Percentiles rank a stretch among this genome's conserved stretches.
phyloP scores from a whole-genome alignment of 2,113 vertebrate species.

The Bubalus kerabau region DNA sequence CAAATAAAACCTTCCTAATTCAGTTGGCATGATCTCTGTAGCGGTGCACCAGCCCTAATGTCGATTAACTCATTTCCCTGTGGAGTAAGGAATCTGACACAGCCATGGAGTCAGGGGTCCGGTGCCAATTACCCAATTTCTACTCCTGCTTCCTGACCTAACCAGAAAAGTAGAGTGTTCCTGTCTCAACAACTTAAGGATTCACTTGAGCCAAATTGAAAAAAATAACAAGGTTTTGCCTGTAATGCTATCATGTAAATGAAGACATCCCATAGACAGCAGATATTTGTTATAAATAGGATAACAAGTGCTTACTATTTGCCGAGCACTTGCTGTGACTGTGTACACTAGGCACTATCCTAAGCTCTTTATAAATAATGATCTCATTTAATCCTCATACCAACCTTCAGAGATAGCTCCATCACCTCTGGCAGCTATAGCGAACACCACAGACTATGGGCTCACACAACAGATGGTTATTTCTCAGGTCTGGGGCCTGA shows the following conservation, averaged over 20 bases:
- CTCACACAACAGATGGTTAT: neutral
- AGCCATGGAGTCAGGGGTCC: neutral
- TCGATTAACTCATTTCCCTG: neutral
- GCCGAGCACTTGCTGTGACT: neutral
- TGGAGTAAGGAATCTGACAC: neutral
- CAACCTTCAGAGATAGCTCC: neutral
- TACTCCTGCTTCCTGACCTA: neutral
- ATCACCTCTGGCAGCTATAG: neutral
- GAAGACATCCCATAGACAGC: neutral
- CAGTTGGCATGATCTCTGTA: neutral
- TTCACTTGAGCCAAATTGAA: neutral
- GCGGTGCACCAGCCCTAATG: neutral
- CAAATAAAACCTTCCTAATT: neutral
- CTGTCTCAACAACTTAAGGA: neutral
- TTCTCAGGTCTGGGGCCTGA: neutral
- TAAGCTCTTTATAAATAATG: neutral
- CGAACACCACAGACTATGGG: neutral
- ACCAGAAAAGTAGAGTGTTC: neutral
- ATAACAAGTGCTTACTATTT: neutral
- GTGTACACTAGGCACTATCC: neutral
- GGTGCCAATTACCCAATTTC: neutral
- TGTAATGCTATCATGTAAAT: neutral
- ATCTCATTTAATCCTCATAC: neutral
- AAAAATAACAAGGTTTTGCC: neutral
- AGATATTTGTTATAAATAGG: neutral